Percentiles rank a stretch among this genome's conserved stretches.
Evolutionary conservation across 2,113 vertebrate species (phyloP).

Genomic region (Catagonus wagneri): DNA sequence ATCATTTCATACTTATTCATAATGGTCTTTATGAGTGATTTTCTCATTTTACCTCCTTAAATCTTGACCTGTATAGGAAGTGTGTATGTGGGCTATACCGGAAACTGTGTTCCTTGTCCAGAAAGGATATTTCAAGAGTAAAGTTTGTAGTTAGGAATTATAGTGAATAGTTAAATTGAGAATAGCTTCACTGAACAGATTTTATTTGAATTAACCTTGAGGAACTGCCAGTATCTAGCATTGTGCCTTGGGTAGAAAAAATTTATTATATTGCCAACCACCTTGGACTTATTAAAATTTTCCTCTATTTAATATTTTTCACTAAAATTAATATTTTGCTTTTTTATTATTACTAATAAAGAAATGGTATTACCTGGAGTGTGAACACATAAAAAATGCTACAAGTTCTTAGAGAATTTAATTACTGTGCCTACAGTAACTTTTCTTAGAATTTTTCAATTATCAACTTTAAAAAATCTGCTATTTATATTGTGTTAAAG

Average conservation of each 20-base stretch:
- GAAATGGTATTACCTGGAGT: neutral
- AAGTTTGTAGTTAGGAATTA: conserved; percentile 37
- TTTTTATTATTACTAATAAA: conserved; percentile 53
- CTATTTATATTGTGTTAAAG: neutral
- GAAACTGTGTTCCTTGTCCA: neutral
- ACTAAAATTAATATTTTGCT: conserved; percentile 55
- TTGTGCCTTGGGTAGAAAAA: neutral
- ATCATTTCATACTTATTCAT: neutral
- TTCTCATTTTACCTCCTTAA: conserved; percentile 26
- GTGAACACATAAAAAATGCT: conserved; percentile 1
- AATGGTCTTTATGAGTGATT: neutral
- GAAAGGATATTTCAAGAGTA: conserved; percentile 42
- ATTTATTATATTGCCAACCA: conserved; percentile 44
- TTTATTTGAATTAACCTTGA: conserved; percentile 47
- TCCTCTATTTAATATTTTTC: conserved; percentile 3
- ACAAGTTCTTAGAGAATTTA: conserved; percentile 45
- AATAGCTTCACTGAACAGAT: conserved; percentile 24
- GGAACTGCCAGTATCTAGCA: neutral
- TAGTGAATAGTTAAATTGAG: conserved; percentile 39
- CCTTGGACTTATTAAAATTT: conserved; percentile 46
- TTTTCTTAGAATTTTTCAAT: conserved; percentile 49
- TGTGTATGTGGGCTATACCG: neutral
- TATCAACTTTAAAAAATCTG: neutral
- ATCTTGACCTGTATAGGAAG: neutral
- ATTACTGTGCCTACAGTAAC: neutral